phyloP scores from a whole-genome alignment of 2,888 invertebrate genomes.

The Orthosia gracilis region DNA sequence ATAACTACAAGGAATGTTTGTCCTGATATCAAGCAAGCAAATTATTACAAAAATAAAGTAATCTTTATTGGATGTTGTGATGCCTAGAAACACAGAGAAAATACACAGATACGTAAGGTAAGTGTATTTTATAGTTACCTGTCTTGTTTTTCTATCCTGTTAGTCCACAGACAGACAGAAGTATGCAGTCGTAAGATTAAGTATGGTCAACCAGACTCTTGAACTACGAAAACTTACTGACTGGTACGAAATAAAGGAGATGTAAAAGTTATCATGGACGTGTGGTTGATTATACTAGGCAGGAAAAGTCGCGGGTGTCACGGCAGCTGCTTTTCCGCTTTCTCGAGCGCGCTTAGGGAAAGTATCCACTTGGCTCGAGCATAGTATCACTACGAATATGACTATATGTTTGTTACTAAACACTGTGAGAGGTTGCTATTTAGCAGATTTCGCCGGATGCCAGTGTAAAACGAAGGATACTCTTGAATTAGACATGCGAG shows the following conservation, averaged over 20 bases:
- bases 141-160: conserved; percentile 47
- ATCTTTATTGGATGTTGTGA: background rate
- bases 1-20: too few relatives aligned
- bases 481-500: conserved; percentile 43
- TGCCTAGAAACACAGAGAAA: conserved; percentile 9
- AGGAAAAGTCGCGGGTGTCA: conserved; percentile 79
- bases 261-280: background rate
- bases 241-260: conserved; percentile 18
- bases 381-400: conserved; percentile 48
- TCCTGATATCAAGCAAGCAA: background rate
- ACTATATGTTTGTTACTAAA: conserved; percentile 48
- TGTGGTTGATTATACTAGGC: conserved; percentile 34
- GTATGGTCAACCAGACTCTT: conserved; percentile 18
- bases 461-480: conserved; percentile 23
- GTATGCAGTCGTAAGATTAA: conserved; percentile 52
- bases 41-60: background rate
- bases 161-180: conserved; percentile 11
- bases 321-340: conserved; percentile 85
- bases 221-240: background rate
- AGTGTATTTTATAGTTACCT: background rate
- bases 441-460: conserved; percentile 43
- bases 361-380: conserved; percentile 63
- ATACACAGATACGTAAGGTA: background rate
- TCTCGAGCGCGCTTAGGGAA: conserved; percentile 77
- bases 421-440: conserved; percentile 33